A percentile compares a stretch with the other conserved stretches of the same genome.
These are phyloP conservation scores for Corynorhinus townsendii DNA, from an alignment of 2,113 vertebrate species.

Conservation along the genomic window DNA sequence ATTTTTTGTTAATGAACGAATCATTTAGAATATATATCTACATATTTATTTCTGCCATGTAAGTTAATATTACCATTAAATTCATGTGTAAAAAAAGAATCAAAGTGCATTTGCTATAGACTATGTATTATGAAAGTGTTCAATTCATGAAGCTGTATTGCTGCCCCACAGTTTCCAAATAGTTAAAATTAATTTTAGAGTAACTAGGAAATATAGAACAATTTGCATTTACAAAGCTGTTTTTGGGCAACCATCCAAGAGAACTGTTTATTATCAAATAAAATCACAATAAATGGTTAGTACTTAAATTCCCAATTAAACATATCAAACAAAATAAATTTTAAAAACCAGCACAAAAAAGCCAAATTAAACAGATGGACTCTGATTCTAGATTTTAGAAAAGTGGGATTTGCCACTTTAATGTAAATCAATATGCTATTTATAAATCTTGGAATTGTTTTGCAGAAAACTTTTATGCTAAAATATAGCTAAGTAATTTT, in stretches of 20 bases:
- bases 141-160: not conserved
- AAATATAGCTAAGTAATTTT: not conserved
- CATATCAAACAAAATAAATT: slow-evolving; percentile 33
- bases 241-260: not conserved
- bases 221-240: slow-evolving; percentile 9
- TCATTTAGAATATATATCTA: not conserved
- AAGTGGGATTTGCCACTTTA: not conserved
- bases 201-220: not conserved
- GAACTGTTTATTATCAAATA: slow-evolving; percentile 13
- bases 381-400: slow-evolving; percentile 7
- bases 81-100: not conserved
- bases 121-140: not conserved
- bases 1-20: not conserved
- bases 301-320: slow-evolving; percentile 45
- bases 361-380: slow-evolving; percentile 19
- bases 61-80: not conserved
- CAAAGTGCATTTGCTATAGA: not conserved
- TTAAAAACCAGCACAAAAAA: slow-evolving; percentile 26
- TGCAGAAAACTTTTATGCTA: not conserved
- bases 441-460: not conserved
- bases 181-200: slow-evolving; percentile 1
- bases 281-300: slow-evolving; percentile 30
- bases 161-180: not conserved
- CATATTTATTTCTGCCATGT: not conserved
- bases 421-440: not conserved